phyloP scores from a whole-genome alignment of 2,113 vertebrate species.

The Jaculus jaculus region DNA sequence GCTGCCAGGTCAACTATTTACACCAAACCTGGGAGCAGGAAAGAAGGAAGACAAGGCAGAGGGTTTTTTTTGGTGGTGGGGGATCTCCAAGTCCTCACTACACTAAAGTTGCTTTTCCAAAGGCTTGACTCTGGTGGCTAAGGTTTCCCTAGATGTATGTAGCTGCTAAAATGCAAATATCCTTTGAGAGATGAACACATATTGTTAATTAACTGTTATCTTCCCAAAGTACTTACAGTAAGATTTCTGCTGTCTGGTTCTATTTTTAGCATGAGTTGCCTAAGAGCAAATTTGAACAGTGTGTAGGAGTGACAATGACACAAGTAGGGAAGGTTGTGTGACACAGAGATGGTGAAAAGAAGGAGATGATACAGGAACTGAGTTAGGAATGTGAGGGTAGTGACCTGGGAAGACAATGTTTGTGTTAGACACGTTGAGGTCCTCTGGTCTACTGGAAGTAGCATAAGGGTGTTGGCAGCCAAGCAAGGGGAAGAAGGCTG shows the following conservation, averaged over 20 bases:
- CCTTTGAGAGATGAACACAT: background rate
- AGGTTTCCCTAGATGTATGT: background rate
- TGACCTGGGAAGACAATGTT: background rate
- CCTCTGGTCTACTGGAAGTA: background rate
- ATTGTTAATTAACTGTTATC: background rate
- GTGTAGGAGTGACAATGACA: background rate
- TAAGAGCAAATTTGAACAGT: background rate
- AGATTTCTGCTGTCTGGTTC: background rate
- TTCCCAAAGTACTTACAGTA: background rate
- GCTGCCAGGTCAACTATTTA: background rate
- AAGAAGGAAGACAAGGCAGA: background rate
- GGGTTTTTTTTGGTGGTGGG: no score
- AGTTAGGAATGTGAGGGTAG: background rate
- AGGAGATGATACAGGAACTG: background rate
- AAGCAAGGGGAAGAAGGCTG: background rate
- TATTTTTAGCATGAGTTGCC: background rate
- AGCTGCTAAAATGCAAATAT: background rate
- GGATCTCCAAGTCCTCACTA: background rate
- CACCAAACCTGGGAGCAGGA: background rate
- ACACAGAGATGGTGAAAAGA: background rate
- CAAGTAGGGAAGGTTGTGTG: background rate
- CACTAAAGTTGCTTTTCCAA: background rate
- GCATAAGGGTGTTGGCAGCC: background rate
- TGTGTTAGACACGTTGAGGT: background rate
- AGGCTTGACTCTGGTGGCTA: background rate